phyloP scores from a whole-genome alignment of 2,797 vertebrate species.

The Pampus argenteus region DNA sequence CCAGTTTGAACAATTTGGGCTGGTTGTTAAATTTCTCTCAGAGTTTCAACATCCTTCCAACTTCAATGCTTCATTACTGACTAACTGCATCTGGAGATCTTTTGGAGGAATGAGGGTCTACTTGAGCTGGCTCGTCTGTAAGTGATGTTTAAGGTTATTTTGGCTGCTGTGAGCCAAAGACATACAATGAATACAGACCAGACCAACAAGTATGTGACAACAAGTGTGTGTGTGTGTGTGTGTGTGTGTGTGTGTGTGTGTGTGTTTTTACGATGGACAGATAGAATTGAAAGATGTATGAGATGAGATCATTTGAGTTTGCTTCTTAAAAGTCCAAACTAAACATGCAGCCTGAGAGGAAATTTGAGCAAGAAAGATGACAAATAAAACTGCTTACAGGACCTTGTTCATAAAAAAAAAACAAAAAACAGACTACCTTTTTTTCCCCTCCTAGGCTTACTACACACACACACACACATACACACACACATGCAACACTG shows the following conservation, averaged over 20 bases:
- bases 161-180: background rate
- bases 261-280: too few relatives aligned
- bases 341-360: constrained; percentile 45
- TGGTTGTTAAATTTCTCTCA: background rate
- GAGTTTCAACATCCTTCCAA: background rate
- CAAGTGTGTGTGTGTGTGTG: constrained; percentile 1
- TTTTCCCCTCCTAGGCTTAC: constrained; percentile 19
- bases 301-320: constrained; percentile 32
- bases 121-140: too few relatives aligned
- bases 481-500: constrained; percentile 41
- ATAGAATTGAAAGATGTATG: too few relatives aligned
- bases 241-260: constrained; percentile 15
- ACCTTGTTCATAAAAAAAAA: constrained; percentile 4
- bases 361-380: constrained; percentile 32
- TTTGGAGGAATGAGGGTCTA: too few relatives aligned
- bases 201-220: background rate
- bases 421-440: background rate
- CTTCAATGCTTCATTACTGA: too few relatives aligned
- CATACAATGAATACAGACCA: background rate
- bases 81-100: too few relatives aligned
- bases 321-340: too few relatives aligned
- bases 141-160: too few relatives aligned
- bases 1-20: background rate
- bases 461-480: too few relatives aligned
- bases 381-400: constrained; percentile 13